Evolutionary conservation across 2,888 invertebrate species (phyloP), one percentile per base, ranked within the genome.

Genomic region (Noctua comes): DNA sequence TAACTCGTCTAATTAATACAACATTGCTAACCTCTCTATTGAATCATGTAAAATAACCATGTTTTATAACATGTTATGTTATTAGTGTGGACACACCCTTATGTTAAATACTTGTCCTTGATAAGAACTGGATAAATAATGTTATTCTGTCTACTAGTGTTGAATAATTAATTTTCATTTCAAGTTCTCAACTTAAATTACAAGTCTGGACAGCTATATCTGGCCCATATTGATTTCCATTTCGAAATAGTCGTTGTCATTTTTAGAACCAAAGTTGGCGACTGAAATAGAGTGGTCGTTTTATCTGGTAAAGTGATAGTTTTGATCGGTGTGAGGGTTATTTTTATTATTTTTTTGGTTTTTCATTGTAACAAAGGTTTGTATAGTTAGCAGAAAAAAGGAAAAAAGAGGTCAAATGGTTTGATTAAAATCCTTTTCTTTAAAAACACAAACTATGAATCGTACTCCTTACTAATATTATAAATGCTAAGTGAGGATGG

Each of bases 191-290:
- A 62, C 68, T 79, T 21, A 51, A 64, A 68, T 80, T 79, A 68
- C 76, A 76, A 40, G 27, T 11, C 46, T 46, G 59, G 27, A 6
- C 62, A 36, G 66, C 5, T 79, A 62, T 68, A 70, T 73, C 54
- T 76, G 13, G 75, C n/a, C 27, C 21, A 40, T 79, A 85, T 86
- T 85, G 76, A 82, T 81, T 77, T 71, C n/a, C 2, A 51, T 79
- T 68, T 77, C 11, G 76, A 86, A 84, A 86, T 86, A 81, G 68
- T 68, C 27, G 48, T 7, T 31, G 64, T 73, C 40, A 79, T 76
- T 88, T 75, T 79, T 86, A 64, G 68, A 74, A 76, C 27, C 3
- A 59, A 68, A 40, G 68, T 77, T 64, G 57, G 66, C 11, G 59
- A 68, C 70, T 40, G 36, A 54, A 81, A 88, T 81, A 76, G 40